phyloP scores from a whole-genome alignment of 2,888 invertebrate genomes.

The Cataglyphis cursor region DNA sequence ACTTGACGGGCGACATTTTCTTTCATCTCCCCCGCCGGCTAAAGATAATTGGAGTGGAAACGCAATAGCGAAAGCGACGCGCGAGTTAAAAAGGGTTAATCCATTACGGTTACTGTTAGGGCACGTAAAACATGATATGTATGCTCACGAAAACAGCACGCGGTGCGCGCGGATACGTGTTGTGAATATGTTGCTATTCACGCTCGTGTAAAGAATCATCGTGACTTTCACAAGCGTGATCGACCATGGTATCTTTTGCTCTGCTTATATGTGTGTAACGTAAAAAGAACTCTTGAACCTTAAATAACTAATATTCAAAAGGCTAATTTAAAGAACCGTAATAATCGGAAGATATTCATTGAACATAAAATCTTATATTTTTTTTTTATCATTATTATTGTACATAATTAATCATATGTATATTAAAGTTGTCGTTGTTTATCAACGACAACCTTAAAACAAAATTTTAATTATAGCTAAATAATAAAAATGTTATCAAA shows the following conservation, averaged over 20 bases:
- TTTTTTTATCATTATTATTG: background rate
- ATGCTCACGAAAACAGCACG: slow-evolving; percentile 1
- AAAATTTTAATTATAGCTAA: slow-evolving; percentile 11
- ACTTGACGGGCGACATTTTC: slow-evolving; percentile 42
- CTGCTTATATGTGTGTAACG: background rate
- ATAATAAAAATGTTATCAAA: slow-evolving; percentile 2
- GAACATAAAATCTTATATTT: background rate
- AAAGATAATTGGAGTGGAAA: slow-evolving; percentile 55
- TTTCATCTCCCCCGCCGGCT: slow-evolving; percentile 11
- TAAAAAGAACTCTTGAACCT: background rate
- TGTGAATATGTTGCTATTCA: background rate
- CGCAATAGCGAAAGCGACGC: slow-evolving; percentile 12
- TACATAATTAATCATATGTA: no score
- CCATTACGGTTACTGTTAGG: slow-evolving; percentile 63
- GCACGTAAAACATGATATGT: slow-evolving; percentile 21
- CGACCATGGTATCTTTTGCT: background rate
- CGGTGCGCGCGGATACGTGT: background rate
- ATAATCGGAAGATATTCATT: slow-evolving; percentile 14
- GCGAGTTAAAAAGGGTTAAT: slow-evolving; percentile 67
- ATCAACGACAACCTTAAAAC: background rate
- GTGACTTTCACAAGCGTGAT: slow-evolving; percentile 26
- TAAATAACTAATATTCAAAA: background rate
- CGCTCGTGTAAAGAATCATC: slow-evolving; percentile 9
- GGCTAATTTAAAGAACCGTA: background rate
- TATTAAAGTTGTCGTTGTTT: background rate